Evolutionary conservation across 2,113 vertebrate species (phyloP).

Genomic region (Heptranchias perlo): DNA sequence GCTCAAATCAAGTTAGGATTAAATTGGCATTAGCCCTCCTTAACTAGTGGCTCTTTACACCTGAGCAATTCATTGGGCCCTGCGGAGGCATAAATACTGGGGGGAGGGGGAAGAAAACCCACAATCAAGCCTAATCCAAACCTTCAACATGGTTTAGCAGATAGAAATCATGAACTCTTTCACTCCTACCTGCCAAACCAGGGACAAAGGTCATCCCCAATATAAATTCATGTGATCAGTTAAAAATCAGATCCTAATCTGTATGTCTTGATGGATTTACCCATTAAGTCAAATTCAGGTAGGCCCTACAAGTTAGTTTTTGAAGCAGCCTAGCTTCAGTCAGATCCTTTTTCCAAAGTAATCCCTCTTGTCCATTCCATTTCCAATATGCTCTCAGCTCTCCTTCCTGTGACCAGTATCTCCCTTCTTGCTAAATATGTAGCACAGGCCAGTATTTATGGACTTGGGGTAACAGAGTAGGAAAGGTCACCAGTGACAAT

Average conservation of each 20-base stretch:
- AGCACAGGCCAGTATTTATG: too few relatives aligned
- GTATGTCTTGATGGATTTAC: not conserved
- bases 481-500: too few relatives aligned
- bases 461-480: too few relatives aligned
- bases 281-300: not conserved
- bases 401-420: too few relatives aligned
- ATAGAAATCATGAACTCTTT: not conserved
- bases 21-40: not conserved
- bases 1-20: too few relatives aligned
- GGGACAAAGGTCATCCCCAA: too few relatives aligned
- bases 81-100: conserved; percentile 39
- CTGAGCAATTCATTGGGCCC: conserved; percentile 39
- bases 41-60: not conserved
- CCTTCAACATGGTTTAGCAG: not conserved
- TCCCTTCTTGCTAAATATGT: too few relatives aligned
- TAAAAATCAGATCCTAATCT: not conserved
- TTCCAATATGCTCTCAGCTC: too few relatives aligned
- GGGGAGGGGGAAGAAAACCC: not conserved
- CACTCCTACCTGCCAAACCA: not conserved
- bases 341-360: not conserved
- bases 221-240: not conserved
- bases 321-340: not conserved
- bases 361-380: not conserved
- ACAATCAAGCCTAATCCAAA: too few relatives aligned
- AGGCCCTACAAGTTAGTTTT: too few relatives aligned